Percentiles rank a stretch among this genome's conserved stretches.
Evolutionary conservation across 2,113 vertebrate species (phyloP).

Genomic region (Atrichornis clamosus): DNA sequence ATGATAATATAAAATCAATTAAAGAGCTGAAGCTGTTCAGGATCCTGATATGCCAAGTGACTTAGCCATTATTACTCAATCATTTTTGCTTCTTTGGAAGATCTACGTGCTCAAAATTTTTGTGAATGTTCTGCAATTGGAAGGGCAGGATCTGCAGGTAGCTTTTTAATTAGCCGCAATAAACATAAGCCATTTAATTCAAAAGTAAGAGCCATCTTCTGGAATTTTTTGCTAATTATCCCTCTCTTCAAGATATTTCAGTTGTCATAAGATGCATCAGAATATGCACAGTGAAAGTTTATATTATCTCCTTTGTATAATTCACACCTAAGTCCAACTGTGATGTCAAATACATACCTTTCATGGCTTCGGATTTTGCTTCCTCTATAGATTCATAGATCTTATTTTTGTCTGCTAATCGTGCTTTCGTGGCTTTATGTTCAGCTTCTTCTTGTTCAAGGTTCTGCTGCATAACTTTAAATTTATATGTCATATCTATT

Average conservation of each 20-base stretch:
- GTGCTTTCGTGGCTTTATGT: slow-evolving; percentile 91
- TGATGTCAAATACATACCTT: slow-evolving; percentile 76
- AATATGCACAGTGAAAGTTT: not conserved
- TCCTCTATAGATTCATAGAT: slow-evolving; percentile 97
- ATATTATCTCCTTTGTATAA: not conserved
- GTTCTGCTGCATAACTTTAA: slow-evolving; percentile 94
- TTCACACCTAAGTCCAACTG: not conserved
- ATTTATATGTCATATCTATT: slow-evolving; percentile 97
- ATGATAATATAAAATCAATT: not conserved
- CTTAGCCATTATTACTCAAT: not conserved
- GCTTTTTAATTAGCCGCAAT: not conserved
- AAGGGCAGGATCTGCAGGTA: not conserved
- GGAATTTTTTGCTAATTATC: not conserved
- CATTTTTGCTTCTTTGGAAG: not conserved
- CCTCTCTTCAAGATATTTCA: not conserved
- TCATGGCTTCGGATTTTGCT: slow-evolving; percentile 96
- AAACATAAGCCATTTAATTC: not conserved
- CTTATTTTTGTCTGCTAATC: slow-evolving; percentile 95
- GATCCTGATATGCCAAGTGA: not conserved
- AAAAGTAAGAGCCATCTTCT: not conserved
- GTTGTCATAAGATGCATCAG: not conserved
- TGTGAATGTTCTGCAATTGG: not conserved
- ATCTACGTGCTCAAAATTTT: not conserved
- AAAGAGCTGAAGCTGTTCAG: not conserved
- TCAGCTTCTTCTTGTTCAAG: slow-evolving; percentile 93